Evolutionary conservation across 2,113 vertebrate genomes (phyloP).

Genomic region (Bos indicus): DNA sequence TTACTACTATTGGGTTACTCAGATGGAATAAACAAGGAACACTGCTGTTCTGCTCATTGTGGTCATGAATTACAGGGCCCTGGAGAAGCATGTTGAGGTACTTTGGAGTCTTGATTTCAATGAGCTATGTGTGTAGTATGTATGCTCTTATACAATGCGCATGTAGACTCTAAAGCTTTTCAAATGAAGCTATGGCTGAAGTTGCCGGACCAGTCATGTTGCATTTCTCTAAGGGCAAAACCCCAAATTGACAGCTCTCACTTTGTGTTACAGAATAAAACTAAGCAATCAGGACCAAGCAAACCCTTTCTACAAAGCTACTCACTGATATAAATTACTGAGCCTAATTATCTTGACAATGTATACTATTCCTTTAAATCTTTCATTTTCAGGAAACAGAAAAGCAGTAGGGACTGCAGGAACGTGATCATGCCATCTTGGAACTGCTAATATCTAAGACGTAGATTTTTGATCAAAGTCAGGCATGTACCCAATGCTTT

Average conservation of each 20-base stretch:
- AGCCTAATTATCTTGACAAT: conserved; percentile 44
- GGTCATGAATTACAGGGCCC: conserved; percentile 62
- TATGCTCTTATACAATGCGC: background rate
- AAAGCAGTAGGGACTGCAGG: background rate
- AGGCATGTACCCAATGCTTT: background rate
- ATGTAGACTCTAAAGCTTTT: conserved; percentile 15
- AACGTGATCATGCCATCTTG: background rate
- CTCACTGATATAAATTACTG: conserved; percentile 45
- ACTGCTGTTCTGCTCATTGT: conserved; percentile 55
- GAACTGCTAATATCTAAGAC: background rate
- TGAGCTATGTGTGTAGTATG: background rate
- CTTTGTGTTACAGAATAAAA: conserved; percentile 18
- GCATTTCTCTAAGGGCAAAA: conserved; percentile 46
- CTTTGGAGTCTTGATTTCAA: conserved; percentile 44
- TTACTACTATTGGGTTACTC: conserved; percentile 68
- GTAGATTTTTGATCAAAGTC: background rate
- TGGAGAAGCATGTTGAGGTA: conserved; percentile 31
- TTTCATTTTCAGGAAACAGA: conserved; percentile 7
- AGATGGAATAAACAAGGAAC: conserved; percentile 69
- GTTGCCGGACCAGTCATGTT: conserved; percentile 9
- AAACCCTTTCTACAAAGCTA: conserved; percentile 2
- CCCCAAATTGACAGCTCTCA: conserved; percentile 46
- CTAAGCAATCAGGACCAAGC: conserved; percentile 47
- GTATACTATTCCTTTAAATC: background rate
- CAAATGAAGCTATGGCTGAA: background rate